Evolutionary conservation across 2,113 vertebrate genomes (phyloP).

Genomic region (Cryptoleucopteryx plumbea): DNA sequence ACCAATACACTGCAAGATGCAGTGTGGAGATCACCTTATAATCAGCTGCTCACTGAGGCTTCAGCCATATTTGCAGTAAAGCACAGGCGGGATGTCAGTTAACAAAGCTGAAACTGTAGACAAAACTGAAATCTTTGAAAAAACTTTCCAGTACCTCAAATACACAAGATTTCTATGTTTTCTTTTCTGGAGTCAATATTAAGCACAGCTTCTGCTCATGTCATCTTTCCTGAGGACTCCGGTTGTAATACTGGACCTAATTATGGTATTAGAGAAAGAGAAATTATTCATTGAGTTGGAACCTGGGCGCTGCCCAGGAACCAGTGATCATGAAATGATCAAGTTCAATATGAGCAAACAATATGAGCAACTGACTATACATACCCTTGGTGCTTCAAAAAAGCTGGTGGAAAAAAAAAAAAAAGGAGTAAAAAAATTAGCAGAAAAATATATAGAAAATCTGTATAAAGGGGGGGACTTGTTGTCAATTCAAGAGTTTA

Average conservation of each 20-base stretch:
- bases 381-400: neutral
- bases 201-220: neutral
- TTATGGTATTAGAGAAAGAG: neutral
- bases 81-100: neutral
- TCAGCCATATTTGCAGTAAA: neutral
- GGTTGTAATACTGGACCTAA: neutral
- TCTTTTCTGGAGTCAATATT: neutral
- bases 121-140: neutral
- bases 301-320: too few relatives aligned
- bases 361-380: neutral
- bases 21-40: neutral
- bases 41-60: neutral
- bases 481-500: neutral
- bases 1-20: too few relatives aligned
- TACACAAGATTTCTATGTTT: neutral
- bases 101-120: neutral
- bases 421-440: neutral
- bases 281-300: neutral
- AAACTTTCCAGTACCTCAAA: neutral
- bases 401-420: neutral
- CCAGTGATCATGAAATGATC: neutral
- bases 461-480: neutral
- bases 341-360: neutral
- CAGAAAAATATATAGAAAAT: neutral
- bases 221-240: neutral